Percentiles rank a stretch among this genome's conserved stretches.
phyloP scores from a whole-genome alignment of 1,140 invertebrate genomes.

The Panagrolaimus sp. region DNA sequence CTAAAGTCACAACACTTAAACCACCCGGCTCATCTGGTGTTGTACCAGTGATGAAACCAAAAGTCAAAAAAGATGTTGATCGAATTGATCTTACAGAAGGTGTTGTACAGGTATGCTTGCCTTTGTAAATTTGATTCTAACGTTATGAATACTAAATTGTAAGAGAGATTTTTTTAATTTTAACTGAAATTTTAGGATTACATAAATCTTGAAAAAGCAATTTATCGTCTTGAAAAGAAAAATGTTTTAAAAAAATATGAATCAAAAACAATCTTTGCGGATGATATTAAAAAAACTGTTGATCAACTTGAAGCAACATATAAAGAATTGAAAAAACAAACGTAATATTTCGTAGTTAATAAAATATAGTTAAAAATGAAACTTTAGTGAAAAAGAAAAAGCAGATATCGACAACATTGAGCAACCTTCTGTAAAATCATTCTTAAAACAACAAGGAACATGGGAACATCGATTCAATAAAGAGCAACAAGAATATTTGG shows the following conservation, averaged over 20 bases:
- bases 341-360: conserved; percentile 42
- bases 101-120: conserved; percentile 22
- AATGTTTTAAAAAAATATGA: conserved; percentile 57
- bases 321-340: conserved; percentile 54
- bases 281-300: conserved; percentile 53
- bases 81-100: conserved; percentile 50
- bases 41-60: conserved; percentile 2
- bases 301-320: conserved; percentile 56
- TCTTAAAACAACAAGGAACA: conserved; percentile 58
- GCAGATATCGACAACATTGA: conserved; percentile 59
- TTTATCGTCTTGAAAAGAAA: conserved; percentile 43
- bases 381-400: conserved; percentile 59
- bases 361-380: conserved; percentile 8
- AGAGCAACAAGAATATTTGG: conserved; percentile 62
- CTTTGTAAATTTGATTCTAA: too few species aligned
- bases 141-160: too few species aligned
- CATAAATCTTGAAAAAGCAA: conserved; percentile 47
- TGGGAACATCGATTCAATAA: conserved; percentile 58
- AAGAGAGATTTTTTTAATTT: too few species aligned
- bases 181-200: conserved; percentile 47
- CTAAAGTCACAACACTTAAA: too few species aligned
- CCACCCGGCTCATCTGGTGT: neutral
- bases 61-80: conserved; percentile 28
- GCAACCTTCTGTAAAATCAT: conserved; percentile 57
- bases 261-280: conserved; percentile 50